These are phyloP conservation scores for Aradophagus sp. DNA, from an alignment of 1,140 invertebrate species.

Conservation along the genomic window DNA sequence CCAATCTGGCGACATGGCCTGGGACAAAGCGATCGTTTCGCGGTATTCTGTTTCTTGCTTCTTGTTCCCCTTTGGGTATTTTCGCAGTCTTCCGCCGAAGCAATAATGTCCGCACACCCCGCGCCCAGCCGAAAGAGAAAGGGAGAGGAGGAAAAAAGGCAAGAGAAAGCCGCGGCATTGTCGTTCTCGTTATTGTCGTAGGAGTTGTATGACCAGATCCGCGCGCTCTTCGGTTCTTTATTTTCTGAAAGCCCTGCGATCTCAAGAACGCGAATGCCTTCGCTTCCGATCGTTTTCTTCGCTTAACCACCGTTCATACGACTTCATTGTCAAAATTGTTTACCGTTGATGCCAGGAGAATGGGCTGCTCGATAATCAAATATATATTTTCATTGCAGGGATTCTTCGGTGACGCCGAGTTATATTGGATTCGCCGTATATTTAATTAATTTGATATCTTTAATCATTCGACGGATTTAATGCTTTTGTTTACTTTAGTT, in stretches of 20 bases:
- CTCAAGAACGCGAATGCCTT: conserved; percentile 48
- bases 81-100: conserved; percentile 32
- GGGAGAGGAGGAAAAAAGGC: conserved; percentile 34
- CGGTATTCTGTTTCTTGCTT: conserved; percentile 58
- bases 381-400: conserved; percentile 6
- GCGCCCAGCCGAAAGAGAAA: conserved; percentile 33
- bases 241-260: conserved; percentile 44
- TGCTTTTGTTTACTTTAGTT: too few relatives aligned
- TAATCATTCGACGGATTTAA: too few relatives aligned
- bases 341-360: conserved; percentile 8
- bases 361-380: conserved; percentile 6
- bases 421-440: too few relatives aligned
- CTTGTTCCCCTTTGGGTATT: conserved; percentile 39
- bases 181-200: conserved; percentile 58
- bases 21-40: conserved; percentile 61
- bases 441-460: too few relatives aligned
- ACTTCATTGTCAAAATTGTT: conserved; percentile 45
- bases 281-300: conserved; percentile 52
- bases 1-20: conserved; percentile 47
- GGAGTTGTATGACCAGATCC: conserved; percentile 53
- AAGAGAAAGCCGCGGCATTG: conserved; percentile 46
- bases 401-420: too few relatives aligned
- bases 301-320: conserved; percentile 40
- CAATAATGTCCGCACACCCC: conserved; percentile 49
- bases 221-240: conserved; percentile 34